Percentiles rank a stretch among this genome's conserved stretches.
phyloP scores from a whole-genome alignment of 2,888 invertebrate species.

The Hyles lineata region DNA sequence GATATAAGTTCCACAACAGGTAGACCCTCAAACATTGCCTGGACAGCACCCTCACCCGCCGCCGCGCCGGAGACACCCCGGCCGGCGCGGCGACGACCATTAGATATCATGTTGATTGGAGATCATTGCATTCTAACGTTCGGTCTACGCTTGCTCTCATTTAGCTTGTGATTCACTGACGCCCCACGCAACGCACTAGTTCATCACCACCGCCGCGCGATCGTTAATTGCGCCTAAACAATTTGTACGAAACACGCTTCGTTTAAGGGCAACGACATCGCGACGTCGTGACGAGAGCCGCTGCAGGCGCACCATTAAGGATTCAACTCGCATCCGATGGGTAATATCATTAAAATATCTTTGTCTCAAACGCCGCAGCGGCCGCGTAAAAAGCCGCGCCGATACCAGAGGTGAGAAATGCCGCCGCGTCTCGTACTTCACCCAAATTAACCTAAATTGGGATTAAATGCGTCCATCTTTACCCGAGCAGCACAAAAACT shows the following conservation, averaged over 20 bases:
- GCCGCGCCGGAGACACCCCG: conserved; percentile 55
- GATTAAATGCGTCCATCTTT: conserved; percentile 57
- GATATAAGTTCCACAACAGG: conserved; percentile 99
- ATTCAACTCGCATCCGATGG: conserved; percentile 80
- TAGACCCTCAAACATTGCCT: conserved; percentile 69
- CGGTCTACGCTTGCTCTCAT: conserved; percentile 75
- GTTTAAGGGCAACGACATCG: conserved; percentile 81
- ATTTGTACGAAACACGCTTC: conserved; percentile 79
- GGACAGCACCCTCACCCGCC: conserved; percentile 55
- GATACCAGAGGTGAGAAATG: conserved; percentile 81
- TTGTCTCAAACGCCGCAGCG: conserved; percentile 78
- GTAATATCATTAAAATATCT: conserved; percentile 85
- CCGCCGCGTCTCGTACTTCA: conserved; percentile 64
- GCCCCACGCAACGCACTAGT: conserved; percentile 78
- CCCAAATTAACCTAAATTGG: conserved; percentile 67
- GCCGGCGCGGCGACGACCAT: conserved; percentile 58
- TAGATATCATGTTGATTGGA: conserved; percentile 75
- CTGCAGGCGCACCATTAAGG: conserved; percentile 75
- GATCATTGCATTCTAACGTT: conserved; percentile 62
- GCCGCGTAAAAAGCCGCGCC: conserved; percentile 72
- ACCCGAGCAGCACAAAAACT: conserved; percentile 48
- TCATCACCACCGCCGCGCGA: conserved; percentile 70
- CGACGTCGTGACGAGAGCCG: conserved; percentile 67
- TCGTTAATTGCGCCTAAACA: conserved; percentile 77
- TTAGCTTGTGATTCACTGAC: conserved; percentile 82